Evolutionary conservation across 2,888 invertebrate genomes (phyloP).

Genomic region (Melitaea athalia): DNA sequence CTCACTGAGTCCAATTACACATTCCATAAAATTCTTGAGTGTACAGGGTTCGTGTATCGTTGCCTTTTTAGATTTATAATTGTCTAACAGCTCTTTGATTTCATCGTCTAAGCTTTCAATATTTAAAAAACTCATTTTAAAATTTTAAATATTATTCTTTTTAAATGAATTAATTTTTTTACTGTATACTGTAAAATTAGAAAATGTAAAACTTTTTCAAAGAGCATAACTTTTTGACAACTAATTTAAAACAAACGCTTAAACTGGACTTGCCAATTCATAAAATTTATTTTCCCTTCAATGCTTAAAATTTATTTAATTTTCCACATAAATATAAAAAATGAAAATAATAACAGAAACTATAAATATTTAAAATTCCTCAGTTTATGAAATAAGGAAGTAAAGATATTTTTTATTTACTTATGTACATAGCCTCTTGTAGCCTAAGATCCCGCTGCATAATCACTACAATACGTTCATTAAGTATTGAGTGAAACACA

Average conservation of each 20-base stretch:
- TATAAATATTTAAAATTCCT: no score
- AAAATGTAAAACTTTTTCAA: not conserved
- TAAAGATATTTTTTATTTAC: no score
- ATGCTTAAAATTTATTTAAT: not conserved
- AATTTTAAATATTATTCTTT: not conserved
- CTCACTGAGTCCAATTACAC: slow-evolving; percentile 70
- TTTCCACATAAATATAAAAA: not conserved
- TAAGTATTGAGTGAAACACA: no score
- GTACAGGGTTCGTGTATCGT: slow-evolving; percentile 72
- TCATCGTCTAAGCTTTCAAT: slow-evolving; percentile 68
- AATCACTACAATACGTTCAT: no score
- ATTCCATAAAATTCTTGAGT: slow-evolving; percentile 64
- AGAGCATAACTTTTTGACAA: no score
- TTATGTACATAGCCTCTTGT: no score
- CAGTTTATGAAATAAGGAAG: no score
- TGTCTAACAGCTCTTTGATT: slow-evolving; percentile 70
- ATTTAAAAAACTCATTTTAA: slow-evolving; percentile 39
- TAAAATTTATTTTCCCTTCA: not conserved
- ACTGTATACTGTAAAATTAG: not conserved
- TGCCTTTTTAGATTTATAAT: slow-evolving; percentile 70
- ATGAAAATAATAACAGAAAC: no score
- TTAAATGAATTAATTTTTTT: not conserved
- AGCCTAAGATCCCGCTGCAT: no score
- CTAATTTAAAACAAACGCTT: slow-evolving; percentile 1
- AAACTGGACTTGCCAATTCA: not conserved